Conservation (phyloP, 2,113 vertebrate genomes). For the Scytalopus superciliaris region DNA sequence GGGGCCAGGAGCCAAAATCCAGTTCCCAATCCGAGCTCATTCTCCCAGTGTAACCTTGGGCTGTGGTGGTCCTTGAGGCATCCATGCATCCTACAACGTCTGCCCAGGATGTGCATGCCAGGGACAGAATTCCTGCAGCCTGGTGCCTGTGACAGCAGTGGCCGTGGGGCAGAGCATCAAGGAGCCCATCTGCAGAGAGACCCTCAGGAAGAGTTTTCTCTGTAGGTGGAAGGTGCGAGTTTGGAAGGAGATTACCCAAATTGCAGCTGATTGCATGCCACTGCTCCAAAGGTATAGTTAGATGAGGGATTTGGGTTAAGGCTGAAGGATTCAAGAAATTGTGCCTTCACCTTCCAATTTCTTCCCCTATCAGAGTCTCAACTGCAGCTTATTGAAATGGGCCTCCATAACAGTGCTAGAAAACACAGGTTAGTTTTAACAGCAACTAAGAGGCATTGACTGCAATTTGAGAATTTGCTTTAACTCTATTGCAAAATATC, state of each 20-base stretch:
- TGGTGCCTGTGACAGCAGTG: background rate
- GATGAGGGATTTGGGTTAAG: background rate
- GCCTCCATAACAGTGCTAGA: background rate
- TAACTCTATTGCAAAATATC: background rate
- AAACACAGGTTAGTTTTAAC: background rate
- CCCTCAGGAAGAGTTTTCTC: background rate
- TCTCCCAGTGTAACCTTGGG: background rate
- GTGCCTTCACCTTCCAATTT: background rate
- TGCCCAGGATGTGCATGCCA: background rate
- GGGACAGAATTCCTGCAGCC: background rate
- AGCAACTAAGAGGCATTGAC: background rate
- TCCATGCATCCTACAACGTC: fast-evolving
- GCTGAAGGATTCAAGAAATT: background rate
- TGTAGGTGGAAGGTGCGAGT: background rate
- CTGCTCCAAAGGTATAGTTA: background rate
- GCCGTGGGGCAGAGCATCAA: background rate
- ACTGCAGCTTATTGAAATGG: background rate
- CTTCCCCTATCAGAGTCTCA: background rate
- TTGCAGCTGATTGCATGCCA: background rate
- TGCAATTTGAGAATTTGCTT: background rate
- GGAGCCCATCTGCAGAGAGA: background rate
- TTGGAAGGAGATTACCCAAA: background rate
- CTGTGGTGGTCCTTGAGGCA: background rate
- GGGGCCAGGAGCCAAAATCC: background rate
- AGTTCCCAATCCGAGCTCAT: background rate